A percentile compares a stretch with the other conserved stretches of the same genome.
Conservation (phyloP, 1,140 invertebrate species). For the Drosophila equinoxialis region DNA sequence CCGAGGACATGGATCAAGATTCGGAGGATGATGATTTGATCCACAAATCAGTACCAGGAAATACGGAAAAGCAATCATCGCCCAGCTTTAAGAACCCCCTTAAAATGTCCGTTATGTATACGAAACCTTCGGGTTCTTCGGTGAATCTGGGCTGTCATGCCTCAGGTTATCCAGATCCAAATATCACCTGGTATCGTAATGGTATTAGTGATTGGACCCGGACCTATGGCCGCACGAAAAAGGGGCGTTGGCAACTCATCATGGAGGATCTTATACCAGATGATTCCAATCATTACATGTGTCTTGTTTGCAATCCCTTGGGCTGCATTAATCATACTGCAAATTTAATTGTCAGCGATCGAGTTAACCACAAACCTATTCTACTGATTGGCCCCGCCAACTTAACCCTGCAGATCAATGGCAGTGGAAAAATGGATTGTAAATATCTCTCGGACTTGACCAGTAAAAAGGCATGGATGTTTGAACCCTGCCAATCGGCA, state of each 20-base stretch:
- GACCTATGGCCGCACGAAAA: constrained; percentile 81
- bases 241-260: constrained; percentile 87
- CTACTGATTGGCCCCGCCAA: constrained; percentile 56
- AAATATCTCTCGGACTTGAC: constrained; percentile 73
- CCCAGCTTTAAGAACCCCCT: constrained; percentile 61
- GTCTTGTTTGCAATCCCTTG: constrained; percentile 90
- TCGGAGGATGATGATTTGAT: constrained; percentile 51
- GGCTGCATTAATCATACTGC: constrained; percentile 91
- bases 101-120: constrained; percentile 82
- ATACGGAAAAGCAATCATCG: constrained; percentile 16
- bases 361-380: constrained; percentile 78
- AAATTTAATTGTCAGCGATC: constrained; percentile 79
- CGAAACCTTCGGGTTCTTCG: constrained; percentile 87
- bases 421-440: constrained; percentile 68
- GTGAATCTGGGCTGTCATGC: constrained; percentile 87
- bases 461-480: constrained; percentile 69
- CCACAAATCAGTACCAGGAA: constrained; percentile 16
- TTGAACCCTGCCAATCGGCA: constrained; percentile 50
- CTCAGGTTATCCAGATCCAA: constrained; percentile 89
- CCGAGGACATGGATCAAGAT: constrained; percentile 19
- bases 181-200: constrained; percentile 92
- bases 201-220: constrained; percentile 86
- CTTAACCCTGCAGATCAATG: constrained; percentile 63
- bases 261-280: constrained; percentile 90
- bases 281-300: constrained; percentile 94